These are phyloP conservation scores for Drosophila mojavensis DNA, from an alignment of 1,140 invertebrate species.

Conservation along the genomic window DNA sequence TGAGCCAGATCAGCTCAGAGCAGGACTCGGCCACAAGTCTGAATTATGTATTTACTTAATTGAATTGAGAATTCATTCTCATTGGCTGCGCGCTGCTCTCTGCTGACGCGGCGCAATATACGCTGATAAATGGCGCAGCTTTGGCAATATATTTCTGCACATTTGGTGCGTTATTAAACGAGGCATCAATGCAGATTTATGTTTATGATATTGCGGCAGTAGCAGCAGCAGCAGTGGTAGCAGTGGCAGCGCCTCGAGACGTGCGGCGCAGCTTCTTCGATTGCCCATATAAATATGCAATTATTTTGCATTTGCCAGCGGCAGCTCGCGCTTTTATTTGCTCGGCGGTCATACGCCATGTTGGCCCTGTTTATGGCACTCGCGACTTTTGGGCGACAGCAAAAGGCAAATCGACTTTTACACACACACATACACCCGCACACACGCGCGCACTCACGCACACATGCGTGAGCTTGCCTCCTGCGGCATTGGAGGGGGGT, in stretches of 20 bases:
- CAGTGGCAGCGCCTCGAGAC: not conserved
- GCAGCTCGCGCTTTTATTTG: constrained; percentile 37
- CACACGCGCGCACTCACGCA: too few species aligned
- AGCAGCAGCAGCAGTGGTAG: not conserved
- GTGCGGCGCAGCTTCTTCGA: constrained; percentile 22
- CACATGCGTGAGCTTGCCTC: constrained; percentile 7
- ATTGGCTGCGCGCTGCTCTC: not conserved
- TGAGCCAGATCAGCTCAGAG: not conserved
- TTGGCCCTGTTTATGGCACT: constrained; percentile 73
- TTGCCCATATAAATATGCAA: constrained; percentile 76
- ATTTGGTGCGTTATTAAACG: constrained; percentile 58
- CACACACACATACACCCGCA: not conserved
- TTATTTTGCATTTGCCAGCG: constrained; percentile 76
- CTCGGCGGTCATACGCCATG: constrained; percentile 55
- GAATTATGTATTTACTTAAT: constrained; percentile 45
- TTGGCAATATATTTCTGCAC: constrained; percentile 40
- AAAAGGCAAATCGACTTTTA: constrained; percentile 75
- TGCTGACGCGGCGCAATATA: constrained; percentile 22
- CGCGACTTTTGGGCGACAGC: constrained; percentile 66
- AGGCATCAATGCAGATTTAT: constrained; percentile 40
- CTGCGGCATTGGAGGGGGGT: not conserved
- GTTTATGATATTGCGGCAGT: constrained; percentile 41
- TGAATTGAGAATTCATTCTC: constrained; percentile 53
- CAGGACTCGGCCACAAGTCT: not conserved
- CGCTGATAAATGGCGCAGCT: not conserved